Base-by-base conservation (phyloP, 2,797 vertebrate genomes). In the Peromyscus nudipes region DNA sequence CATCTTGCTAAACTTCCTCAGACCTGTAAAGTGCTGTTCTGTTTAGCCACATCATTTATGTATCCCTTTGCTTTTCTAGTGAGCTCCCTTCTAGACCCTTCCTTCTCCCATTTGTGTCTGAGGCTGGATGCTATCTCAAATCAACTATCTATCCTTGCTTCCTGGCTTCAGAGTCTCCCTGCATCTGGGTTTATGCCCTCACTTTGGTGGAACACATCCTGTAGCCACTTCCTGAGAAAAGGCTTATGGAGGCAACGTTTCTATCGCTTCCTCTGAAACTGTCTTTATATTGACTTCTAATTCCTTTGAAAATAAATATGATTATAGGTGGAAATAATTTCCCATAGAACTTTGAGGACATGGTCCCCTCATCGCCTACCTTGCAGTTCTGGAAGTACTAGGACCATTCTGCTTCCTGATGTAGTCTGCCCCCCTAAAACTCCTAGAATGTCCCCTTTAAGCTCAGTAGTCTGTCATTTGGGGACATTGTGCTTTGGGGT, bases 221-320 rank as follows among this genome's bases (percentile, higher is more conserved):
- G 14, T 67, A 80, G 84, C 65, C 76, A 92, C 77, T 79, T 91
- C 81, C 64, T 73, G 65, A 96, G 89, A 88, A 88, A 81, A 69
- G 60, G 46, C 55, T 80, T 27, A 55, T 23, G 40, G 27, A 13
- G 69, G 79, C 60, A 85, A 81, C 62, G 31, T 16, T 57, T 69
- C 64, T 77, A 82, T 7, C 57, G 27, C n/a, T 7, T 40, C 49
- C 19, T 83, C 79, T 91, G 79, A 40, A 64, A 80, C 69, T 64
- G 27, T 79, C 81, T 89, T 94, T 60, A 10, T 79, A 69, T 31
- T 77, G 34, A 75, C 7, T 65, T 86, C 55, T 86, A 13, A 79
- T 84, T 89, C 60, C 52, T 90, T 94, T 88, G 43, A 43, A 37
- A 29, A 4, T 49, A 37, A 19, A 3, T 79, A 77, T 43, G 88